phyloP scores from a whole-genome alignment of 2,888 invertebrate species.

The Teinopalpus imperialis region DNA sequence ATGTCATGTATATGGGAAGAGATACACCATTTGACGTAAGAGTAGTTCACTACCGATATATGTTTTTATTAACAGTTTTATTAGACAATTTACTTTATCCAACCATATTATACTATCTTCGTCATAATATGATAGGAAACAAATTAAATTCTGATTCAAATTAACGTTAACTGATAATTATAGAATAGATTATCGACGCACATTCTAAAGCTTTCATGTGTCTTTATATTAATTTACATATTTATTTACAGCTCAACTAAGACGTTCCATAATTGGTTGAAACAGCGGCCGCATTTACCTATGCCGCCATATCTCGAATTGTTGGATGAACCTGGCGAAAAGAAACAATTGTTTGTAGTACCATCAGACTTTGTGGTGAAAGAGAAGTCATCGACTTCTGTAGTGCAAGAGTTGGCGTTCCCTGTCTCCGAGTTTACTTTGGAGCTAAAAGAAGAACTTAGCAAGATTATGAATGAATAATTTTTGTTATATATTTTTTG shows the following conservation, averaged over 20 bases:
- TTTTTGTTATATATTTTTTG: no score
- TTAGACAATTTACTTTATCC: no score
- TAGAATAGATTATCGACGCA: no score
- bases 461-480: constrained; percentile 58
- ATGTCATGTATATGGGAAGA: constrained; percentile 85
- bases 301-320: constrained; percentile 59
- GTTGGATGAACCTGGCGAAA: constrained; percentile 44
- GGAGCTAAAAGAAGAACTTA: constrained; percentile 66
- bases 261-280: constrained; percentile 61
- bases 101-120: no score
- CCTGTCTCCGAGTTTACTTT: constrained; percentile 67
- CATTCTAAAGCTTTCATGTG: no score
- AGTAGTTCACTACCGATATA: no score
- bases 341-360: constrained; percentile 58
- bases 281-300: constrained; percentile 49
- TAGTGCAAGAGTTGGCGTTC: constrained; percentile 55
- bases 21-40: constrained; percentile 82
- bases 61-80: no score
- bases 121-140: no score
- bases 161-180: no score
- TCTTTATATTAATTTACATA: no score
- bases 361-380: constrained; percentile 64
- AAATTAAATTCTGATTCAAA: no score
- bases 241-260: constrained; percentile 60
- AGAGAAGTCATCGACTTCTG: constrained; percentile 37